These are phyloP conservation scores for Sebastes taczanowskii DNA, from an alignment of 2,797 vertebrate species.

Conservation along the genomic window DNA sequence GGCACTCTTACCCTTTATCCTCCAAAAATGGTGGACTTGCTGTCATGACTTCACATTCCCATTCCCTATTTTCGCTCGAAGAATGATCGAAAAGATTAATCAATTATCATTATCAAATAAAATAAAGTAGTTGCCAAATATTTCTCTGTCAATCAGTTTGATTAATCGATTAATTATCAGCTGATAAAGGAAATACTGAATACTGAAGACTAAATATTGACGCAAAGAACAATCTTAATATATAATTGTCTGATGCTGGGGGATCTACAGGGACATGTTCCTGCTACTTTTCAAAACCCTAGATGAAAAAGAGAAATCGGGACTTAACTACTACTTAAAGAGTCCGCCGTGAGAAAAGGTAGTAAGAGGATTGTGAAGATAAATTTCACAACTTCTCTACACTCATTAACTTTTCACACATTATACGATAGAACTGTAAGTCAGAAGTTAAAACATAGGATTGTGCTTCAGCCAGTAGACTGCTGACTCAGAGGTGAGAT, in stretches of 20 bases:
- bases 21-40: too few species aligned
- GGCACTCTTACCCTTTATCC: too few species aligned
- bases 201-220: background rate
- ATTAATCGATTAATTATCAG: background rate
- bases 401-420: conserved; percentile 51
- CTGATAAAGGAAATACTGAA: background rate
- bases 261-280: background rate
- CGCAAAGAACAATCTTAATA: background rate
- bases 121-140: background rate
- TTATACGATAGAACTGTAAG: background rate
- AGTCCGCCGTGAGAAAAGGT: background rate
- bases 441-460: background rate
- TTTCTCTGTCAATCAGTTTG: background rate
- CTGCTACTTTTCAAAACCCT: background rate
- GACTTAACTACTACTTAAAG: background rate
- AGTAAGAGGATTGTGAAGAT: background rate
- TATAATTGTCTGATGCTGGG: background rate
- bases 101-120: background rate
- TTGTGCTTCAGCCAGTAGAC: background rate
- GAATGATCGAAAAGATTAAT: background rate
- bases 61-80: too few species aligned
- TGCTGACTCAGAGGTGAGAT: conserved; percentile 22
- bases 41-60: too few species aligned
- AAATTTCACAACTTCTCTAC: conserved; percentile 31
- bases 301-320: background rate